These are phyloP conservation scores for Chromobotia macracanthus DNA, from an alignment of 2,797 vertebrate genomes.

Conservation along the genomic window DNA sequence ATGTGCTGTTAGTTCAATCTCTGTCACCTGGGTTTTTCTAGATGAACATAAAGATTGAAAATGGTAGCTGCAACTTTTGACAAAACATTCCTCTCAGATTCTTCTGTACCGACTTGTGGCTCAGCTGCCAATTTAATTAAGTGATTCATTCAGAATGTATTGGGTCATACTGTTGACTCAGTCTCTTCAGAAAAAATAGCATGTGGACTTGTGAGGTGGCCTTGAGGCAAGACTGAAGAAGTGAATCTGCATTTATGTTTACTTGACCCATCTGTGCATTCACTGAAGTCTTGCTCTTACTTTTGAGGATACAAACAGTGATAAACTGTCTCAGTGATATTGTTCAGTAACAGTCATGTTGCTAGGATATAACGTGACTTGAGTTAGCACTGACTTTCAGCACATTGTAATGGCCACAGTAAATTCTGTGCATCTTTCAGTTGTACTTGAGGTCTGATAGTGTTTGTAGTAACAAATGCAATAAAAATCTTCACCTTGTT, in stretches of 20 bases:
- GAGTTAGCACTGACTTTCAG: slow-evolving; percentile 24
- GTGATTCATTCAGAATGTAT: slow-evolving; percentile 38
- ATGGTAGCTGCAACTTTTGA: slow-evolving; percentile 5
- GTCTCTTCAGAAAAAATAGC: background rate
- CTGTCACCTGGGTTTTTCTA: background rate
- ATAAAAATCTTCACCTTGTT: background rate
- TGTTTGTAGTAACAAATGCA: background rate
- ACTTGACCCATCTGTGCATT: slow-evolving; percentile 31
- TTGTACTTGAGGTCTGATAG: background rate
- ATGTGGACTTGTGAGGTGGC: slow-evolving; percentile 9
- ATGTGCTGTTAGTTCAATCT: background rate
- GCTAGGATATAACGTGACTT: slow-evolving; percentile 37
- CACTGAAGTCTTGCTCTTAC: slow-evolving; percentile 6
- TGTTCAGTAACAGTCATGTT: slow-evolving; percentile 42
- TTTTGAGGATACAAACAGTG: background rate
- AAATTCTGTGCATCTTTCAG: slow-evolving; percentile 15
- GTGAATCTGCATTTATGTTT: slow-evolving; percentile 11
- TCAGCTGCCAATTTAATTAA: slow-evolving; percentile 20
- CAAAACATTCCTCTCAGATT: slow-evolving; percentile 32
- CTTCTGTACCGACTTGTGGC: background rate
- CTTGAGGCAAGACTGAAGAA: slow-evolving; percentile 5
- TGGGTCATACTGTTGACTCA: slow-evolving; percentile 33
- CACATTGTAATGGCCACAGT: slow-evolving; percentile 2
- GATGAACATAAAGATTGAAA: slow-evolving; percentile 1
- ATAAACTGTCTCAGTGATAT: slow-evolving; percentile 18